A percentile compares a stretch with the other conserved stretches of the same genome.
Conservation (phyloP, 30 jellyfish, hydroid and myxozoan species). For the Sanderia malayensis region DNA sequence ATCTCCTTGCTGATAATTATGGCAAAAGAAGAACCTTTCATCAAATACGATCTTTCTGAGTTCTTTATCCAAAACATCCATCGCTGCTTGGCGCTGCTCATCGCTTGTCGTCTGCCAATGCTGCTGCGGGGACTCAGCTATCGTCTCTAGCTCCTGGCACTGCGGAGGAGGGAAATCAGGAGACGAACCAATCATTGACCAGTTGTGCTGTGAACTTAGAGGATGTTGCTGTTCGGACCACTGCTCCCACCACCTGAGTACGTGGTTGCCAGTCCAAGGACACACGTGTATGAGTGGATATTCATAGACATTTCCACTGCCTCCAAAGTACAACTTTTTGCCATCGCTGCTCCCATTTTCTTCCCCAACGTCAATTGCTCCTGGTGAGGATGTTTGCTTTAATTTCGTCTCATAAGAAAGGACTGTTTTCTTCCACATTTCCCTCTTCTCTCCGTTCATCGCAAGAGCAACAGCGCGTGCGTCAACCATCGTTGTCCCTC, state of each 20-base stretch:
- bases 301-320: slow-evolving; percentile 15
- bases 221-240: slow-evolving; percentile 37
- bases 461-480: slow-evolving; percentile 27
- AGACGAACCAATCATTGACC: slow-evolving; percentile 7
- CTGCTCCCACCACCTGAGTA: slow-evolving; percentile 41
- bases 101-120: too few relatives aligned
- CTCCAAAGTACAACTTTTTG: slow-evolving; percentile 47
- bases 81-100: too few relatives aligned
- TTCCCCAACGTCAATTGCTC: too few relatives aligned
- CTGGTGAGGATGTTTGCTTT: too few relatives aligned
- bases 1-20: slow-evolving; percentile 45
- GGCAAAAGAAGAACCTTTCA: slow-evolving; percentile 42
- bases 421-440: slow-evolving; percentile 38
- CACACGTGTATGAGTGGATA: slow-evolving; percentile 40
- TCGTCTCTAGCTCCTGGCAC: slow-evolving; percentile 19
- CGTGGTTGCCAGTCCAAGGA: slow-evolving; percentile 56
- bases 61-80: too few relatives aligned
- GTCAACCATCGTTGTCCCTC: slow-evolving; percentile 47
- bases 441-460: slow-evolving; percentile 11
- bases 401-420: slow-evolving; percentile 6
- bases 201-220: slow-evolving; percentile 25
- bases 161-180: background rate
- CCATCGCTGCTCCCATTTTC: too few relatives aligned
- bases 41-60: slow-evolving; percentile 21
- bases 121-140: too few relatives aligned